Evolutionary conservation across 2,113 vertebrate genomes (phyloP).

Genomic region (Zeus faber): DNA sequence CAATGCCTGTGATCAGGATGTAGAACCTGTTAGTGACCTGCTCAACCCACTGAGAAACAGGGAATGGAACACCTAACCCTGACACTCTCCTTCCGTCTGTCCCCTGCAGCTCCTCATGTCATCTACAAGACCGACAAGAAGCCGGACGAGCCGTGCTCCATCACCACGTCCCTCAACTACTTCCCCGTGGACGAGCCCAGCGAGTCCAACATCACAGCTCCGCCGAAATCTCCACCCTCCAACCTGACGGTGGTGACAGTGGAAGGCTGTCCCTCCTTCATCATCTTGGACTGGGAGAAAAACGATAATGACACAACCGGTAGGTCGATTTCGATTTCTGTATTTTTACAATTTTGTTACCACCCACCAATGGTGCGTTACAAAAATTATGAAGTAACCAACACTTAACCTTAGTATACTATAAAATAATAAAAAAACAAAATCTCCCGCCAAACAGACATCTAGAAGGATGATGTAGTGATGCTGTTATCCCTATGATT

Average conservation of each 20-base stretch:
- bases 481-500: too few relatives aligned
- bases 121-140: constrained; percentile 87
- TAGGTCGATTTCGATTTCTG: too few relatives aligned
- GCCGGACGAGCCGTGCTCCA: constrained; percentile 87
- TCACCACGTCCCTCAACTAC: constrained; percentile 86
- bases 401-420: not conserved
- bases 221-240: constrained; percentile 84
- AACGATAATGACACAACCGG: constrained; percentile 89
- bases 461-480: too few relatives aligned
- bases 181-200: constrained; percentile 76
- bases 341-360: too few relatives aligned
- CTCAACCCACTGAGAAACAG: not conserved
- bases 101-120: constrained; percentile 81
- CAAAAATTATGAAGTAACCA: too few relatives aligned
- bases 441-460: too few relatives aligned
- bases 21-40: not conserved
- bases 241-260: constrained; percentile 95
- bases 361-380: too few relatives aligned
- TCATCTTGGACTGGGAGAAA: constrained; percentile 92
- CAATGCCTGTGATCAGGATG: not conserved
- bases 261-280: constrained; percentile 91
- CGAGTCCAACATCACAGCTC: constrained; percentile 73
- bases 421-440: too few relatives aligned
- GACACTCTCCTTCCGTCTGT: too few relatives aligned
- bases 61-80: too few relatives aligned